A percentile compares a stretch with the other conserved stretches of the same genome.
Evolutionary conservation across 2,113 vertebrate genomes (phyloP).

Genomic region (Cheilinus undulatus): DNA sequence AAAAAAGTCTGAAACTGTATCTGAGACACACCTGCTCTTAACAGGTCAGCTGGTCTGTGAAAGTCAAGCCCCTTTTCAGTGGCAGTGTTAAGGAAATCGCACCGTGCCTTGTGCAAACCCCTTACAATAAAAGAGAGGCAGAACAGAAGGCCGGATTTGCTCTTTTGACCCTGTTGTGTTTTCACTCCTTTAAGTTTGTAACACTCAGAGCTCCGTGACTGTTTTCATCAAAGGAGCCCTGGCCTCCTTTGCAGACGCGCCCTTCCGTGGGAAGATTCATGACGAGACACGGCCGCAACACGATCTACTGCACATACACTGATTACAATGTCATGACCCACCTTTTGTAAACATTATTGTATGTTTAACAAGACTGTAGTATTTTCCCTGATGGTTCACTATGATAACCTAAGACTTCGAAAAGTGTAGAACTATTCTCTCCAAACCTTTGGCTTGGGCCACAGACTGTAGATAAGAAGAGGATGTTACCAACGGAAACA

Average conservation of each 20-base stretch:
- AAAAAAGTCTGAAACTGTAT: constrained; percentile 80
- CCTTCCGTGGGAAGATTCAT: constrained; percentile 71
- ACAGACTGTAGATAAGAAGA: no score
- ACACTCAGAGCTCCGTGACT: constrained; percentile 38
- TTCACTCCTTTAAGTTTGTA: constrained; percentile 61
- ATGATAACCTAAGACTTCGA: no score
- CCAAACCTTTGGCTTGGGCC: no score
- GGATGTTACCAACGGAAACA: no score
- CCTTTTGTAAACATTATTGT: constrained; percentile 26
- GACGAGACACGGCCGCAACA: constrained; percentile 49
- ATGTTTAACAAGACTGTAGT: constrained; percentile 6
- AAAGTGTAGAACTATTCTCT: no score
- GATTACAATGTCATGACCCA: constrained; percentile 35
- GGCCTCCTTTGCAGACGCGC: constrained; percentile 55
- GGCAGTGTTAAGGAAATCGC: constrained; percentile 68
- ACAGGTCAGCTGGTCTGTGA: constrained; percentile 76
- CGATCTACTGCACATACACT: constrained; percentile 44
- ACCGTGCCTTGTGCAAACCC: constrained; percentile 54
- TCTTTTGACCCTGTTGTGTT: constrained; percentile 73
- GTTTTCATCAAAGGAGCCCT: constrained; percentile 56
- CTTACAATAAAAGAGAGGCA: constrained; percentile 65
- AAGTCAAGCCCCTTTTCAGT: constrained; percentile 79
- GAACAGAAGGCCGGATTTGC: constrained; percentile 74
- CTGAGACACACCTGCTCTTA: constrained; percentile 84
- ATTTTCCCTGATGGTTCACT: not conserved